Conservation (phyloP, 37 sponge, comb jelly and placozoan genomes). For the Lycopodina hypogea region DNA sequence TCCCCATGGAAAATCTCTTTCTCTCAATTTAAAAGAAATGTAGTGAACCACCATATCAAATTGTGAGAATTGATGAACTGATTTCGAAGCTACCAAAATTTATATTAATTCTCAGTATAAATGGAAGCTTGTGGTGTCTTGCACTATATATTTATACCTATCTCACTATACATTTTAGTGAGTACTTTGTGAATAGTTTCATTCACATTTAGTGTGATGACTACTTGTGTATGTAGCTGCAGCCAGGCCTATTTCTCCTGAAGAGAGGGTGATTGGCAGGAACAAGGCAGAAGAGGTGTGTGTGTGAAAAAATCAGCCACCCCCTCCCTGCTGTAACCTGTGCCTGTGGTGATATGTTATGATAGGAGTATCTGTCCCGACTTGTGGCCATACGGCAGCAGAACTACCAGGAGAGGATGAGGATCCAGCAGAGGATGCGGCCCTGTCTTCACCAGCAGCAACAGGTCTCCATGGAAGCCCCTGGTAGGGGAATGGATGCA, state of each 20-base stretch:
- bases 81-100: no score
- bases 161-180: no score
- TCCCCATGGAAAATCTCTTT: no score
- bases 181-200: no score
- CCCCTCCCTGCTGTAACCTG: no score
- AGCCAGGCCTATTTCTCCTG: neutral
- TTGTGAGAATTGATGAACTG: no score
- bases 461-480: neutral
- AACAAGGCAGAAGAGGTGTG: neutral
- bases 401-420: constrained; percentile 81
- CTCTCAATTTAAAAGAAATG: no score
- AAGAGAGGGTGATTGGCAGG: neutral
- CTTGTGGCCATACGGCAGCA: constrained; percentile 83
- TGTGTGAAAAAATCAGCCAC: neutral
- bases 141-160: no score
- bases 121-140: no score
- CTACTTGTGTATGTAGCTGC: neutral
- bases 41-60: no score
- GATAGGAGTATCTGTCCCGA: constrained; percentile 79
- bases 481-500: neutral
- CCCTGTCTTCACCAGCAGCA: neutral
- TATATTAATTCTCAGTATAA: no score
- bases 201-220: neutral
- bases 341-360: neutral
- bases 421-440: constrained; percentile 61